These are phyloP conservation scores for Mesochorus sp. DNA, from an alignment of 2,888 invertebrate genomes.

Conservation along the genomic window DNA sequence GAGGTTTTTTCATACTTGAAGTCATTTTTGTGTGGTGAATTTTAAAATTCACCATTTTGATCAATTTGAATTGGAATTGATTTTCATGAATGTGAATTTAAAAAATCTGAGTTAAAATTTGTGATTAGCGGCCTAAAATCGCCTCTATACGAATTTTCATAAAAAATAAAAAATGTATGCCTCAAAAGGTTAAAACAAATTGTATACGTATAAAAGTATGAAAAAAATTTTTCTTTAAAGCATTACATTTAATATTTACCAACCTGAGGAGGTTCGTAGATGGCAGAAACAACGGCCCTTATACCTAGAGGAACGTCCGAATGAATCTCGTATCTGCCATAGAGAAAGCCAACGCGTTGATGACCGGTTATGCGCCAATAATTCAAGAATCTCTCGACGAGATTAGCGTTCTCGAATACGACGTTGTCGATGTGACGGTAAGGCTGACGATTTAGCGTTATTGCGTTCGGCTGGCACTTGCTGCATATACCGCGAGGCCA, in stretches of 20 bases:
- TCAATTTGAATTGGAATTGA: too few species aligned
- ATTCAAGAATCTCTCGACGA: conserved; percentile 97
- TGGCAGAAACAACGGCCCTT: conserved; percentile 93
- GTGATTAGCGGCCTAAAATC: too few species aligned
- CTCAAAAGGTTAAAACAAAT: too few species aligned
- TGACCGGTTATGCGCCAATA: conserved; percentile 97
- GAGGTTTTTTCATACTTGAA: too few species aligned
- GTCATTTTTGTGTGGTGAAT: too few species aligned
- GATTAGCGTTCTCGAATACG: conserved; percentile 96
- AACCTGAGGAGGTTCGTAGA: conserved; percentile 98
- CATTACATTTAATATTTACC: conserved; percentile 25
- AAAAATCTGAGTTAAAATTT: too few species aligned
- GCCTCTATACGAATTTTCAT: too few species aligned
- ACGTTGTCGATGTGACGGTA: conserved; percentile 99
- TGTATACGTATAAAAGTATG: too few species aligned
- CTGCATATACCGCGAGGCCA: conserved; percentile 99
- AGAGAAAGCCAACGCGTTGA: conserved; percentile 96
- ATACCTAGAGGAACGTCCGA: conserved; percentile 96
- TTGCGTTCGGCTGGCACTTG: conserved; percentile 98
- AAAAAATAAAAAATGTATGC: too few species aligned
- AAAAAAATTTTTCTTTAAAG: too few species aligned
- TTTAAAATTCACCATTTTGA: too few species aligned
- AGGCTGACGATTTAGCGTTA: conserved; percentile 96
- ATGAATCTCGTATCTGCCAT: conserved; percentile 96
- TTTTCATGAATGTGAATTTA: too few species aligned